Base-by-base conservation (phyloP, 2,113 vertebrate genomes). In the Salvelinus alpinus region DNA sequence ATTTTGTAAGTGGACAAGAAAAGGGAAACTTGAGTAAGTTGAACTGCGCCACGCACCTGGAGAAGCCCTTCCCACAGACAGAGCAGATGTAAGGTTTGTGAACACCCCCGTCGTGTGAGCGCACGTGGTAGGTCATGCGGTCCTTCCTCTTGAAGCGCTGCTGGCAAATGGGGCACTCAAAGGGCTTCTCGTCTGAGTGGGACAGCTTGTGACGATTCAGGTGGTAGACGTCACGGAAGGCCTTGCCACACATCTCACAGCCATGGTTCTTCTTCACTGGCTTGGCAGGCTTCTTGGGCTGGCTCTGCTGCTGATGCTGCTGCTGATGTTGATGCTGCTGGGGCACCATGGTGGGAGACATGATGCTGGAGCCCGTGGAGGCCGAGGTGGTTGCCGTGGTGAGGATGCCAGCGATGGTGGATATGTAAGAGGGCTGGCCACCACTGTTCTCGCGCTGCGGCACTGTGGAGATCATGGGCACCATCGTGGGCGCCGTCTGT, bases 121-220 rank as follows among this genome's bases (percentile, higher is more conserved):
- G 96, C 83, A 98, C 97, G 64, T 99, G 97, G 89, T 98, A 99
- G 64, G 97, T 98, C 97, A 99, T 99, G 84, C 97, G 96, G 89
- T 99, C 97, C 94, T 99, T 98, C 71, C 97, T 95, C 89, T 99
- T 99, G 91, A 99, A 99, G 82, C 97, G 95, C 92, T 99, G 97
- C 88, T 99, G 97, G 89, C 97, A 99, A 90, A 98, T 96, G 48
- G 96, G 97, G 87, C 97, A 99, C 90, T 99, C 96, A 16, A 99
- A 99, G 48, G 97, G 97, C 88, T 98, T 99, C 83, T 99, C 97
- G 1, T 99, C 97, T 0, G 97, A 99, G 89, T 99, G 97, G 14
- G 97, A 99, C 77, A 99, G 95, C 94, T 99, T 99, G 94, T 99
- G 97, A 81, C 97, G 88, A 88, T 98, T 99, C 79, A 99, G 95